phyloP scores from a whole-genome alignment of 2,888 invertebrate genomes.

The Choreutis nemorana region DNA sequence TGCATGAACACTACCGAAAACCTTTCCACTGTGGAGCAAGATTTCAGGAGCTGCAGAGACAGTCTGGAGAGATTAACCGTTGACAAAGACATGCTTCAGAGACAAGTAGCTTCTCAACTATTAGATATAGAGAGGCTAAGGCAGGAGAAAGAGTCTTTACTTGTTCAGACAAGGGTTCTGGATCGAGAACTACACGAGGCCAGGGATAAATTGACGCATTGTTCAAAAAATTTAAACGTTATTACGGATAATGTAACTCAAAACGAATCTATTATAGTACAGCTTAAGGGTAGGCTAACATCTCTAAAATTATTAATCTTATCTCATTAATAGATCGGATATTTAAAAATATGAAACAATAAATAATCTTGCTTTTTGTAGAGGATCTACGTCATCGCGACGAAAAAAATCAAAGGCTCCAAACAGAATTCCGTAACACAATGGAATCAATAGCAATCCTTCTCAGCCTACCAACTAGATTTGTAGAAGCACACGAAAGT shows the following conservation, averaged over 20 bases:
- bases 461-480: conserved; percentile 74
- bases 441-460: conserved; percentile 77
- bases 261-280: conserved; percentile 73
- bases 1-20: conserved; percentile 68
- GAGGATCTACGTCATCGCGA: conserved; percentile 75
- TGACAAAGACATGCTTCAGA: conserved; percentile 79
- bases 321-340: conserved; percentile 1
- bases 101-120: conserved; percentile 75
- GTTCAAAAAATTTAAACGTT: conserved; percentile 70
- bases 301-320: conserved; percentile 4
- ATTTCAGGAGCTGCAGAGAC: conserved; percentile 72
- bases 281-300: conserved; percentile 67
- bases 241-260: conserved; percentile 74
- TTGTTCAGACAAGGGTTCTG: conserved; percentile 75
- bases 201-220: conserved; percentile 71
- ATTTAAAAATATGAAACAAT: conserved; percentile 4
- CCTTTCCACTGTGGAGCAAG: conserved; percentile 69
- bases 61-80: conserved; percentile 69
- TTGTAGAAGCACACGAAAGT: conserved; percentile 80
- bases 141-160: conserved; percentile 79
- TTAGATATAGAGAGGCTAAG: conserved; percentile 76
- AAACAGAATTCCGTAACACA: conserved; percentile 73
- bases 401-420: conserved; percentile 72
- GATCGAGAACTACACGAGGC: conserved; percentile 78
- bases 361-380: conserved; percentile 26